These are phyloP conservation scores for Eriosoma lanigerum DNA, from an alignment of 1,140 invertebrate genomes.

Conservation along the genomic window DNA sequence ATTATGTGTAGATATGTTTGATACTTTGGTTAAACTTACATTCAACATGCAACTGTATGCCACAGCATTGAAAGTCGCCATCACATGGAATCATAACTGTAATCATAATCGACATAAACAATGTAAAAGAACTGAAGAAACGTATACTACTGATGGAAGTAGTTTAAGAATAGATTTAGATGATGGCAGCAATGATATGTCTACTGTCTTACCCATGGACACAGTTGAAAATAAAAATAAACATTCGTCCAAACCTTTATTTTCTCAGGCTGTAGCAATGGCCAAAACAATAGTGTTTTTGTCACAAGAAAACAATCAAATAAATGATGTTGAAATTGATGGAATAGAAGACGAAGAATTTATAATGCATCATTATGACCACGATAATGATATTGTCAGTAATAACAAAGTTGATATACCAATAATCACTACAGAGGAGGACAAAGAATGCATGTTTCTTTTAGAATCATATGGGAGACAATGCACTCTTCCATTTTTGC, in stretches of 20 bases:
- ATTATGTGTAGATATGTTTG: slow-evolving; percentile 36
- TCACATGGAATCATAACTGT: background rate
- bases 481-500: slow-evolving; percentile 79
- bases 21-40: slow-evolving; percentile 18
- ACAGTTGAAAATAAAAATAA: background rate
- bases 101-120: background rate
- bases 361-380: background rate
- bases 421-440: background rate
- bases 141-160: background rate
- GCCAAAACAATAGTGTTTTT: slow-evolving; percentile 29
- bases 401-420: background rate
- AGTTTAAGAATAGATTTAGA: background rate
- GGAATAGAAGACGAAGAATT: background rate
- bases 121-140: background rate
- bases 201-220: background rate
- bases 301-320: background rate
- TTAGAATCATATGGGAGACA: slow-evolving; percentile 55
- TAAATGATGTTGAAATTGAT: background rate
- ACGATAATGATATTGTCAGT: background rate
- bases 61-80: slow-evolving; percentile 16
- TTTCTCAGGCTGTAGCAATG: slow-evolving; percentile 18
- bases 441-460: background rate
- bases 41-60: slow-evolving; percentile 39
- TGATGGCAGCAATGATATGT: background rate
- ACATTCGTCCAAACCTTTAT: background rate